Evolutionary conservation across 2,888 invertebrate species (phyloP), one percentile per base, ranked within the genome.

Genomic region (Temnothorax unifasciatus): DNA sequence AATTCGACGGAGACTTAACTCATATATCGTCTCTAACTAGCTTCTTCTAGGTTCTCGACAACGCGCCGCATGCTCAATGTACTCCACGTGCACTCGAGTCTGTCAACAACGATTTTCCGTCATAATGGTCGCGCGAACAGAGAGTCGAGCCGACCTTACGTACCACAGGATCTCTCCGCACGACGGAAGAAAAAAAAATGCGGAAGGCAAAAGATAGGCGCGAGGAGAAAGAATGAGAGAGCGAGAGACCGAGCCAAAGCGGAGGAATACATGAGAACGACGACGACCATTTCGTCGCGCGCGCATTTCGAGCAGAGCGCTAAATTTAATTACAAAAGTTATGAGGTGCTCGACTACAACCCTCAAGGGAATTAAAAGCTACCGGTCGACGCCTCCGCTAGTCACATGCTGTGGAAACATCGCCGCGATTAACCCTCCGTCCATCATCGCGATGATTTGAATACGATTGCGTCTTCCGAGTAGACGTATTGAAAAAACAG

Each of bases 251-350:
- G 63, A 34, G 63, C 34, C 47, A 64, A 76, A 77, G 54, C 25
- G n/a, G 29, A 66, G 50, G 54, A 63, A 66, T 61, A 41, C 25
- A 47, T 18, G 83, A 21, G 47, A 59, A 75, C 66, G 52, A 69
- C 41, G 54, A 75, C 79, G 59, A 71, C 44, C 3, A 21, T 29
- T 57, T 44, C 57, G 47, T 44, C 38, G 71, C 41, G n/a, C 66
- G 79, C 66, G 82, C 83, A 85, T 88, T 88, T 87, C 83, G 77
- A 85, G 71, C 61, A 74, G 69, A 63, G 82, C 82, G 84, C 41
- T 82, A 85, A 86, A 91, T 91, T 91, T 90, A 90, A 91, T 91
- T 90, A 89, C 90, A 86, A 88, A 90, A 91, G 90, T 91, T 91
- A 90, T 86, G 90, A 87, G 89, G 79, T 90, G 90, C 89, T 88